Base-by-base conservation (phyloP, 1,140 invertebrate genomes). In the Cardiocondyla obscurior region DNA sequence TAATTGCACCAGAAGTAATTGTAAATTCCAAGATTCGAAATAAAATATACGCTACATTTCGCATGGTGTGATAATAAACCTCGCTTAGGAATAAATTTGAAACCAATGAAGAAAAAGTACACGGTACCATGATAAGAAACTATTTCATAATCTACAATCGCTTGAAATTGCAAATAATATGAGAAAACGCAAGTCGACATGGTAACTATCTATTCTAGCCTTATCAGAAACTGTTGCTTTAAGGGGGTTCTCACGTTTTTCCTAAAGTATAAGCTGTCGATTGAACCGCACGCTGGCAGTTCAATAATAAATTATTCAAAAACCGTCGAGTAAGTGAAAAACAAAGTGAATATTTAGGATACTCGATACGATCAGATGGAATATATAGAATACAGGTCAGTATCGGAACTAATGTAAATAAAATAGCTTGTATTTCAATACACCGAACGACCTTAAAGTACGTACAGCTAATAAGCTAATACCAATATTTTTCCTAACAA, bases 181-280 rank as follows among this genome's bases (percentile, higher is more conserved):
- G 30, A 39, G n/a, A 22, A 36, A 76, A 64, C 30, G 57, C 25
- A 19, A 74, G 36, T 49, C 33, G 42, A 64, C 19, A 22, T 64
- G 14, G 72, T 16, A 36, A 51, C 42, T 39, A 76, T 74, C 36
- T 53, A 6, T 49, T 19, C n/a, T 16, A 44, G 16, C 2, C 55
- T 74, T 76, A 76, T 76, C 73, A 51, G 2, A n/a, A 62, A 42
- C 14, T 14, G 25, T 14, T 53, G 4, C 33, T 76, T 12, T n/a
- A 42, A 25, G 33, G 33, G 58, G n/a, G n/a, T n/a, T n/a, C n/a
- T 25, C 12, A 8, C 22, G 19, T 36, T 62, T 14, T 25, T 8
- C 33, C 10, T 4, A 3, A n/a, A 28, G 3, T 22, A 51, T 28
- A 16, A 49, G 25, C 42, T 76, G 36, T 64, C 19, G 73, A 76